phyloP scores from a whole-genome alignment of 2,797 vertebrate genomes.

The Margarornis squamiger region DNA sequence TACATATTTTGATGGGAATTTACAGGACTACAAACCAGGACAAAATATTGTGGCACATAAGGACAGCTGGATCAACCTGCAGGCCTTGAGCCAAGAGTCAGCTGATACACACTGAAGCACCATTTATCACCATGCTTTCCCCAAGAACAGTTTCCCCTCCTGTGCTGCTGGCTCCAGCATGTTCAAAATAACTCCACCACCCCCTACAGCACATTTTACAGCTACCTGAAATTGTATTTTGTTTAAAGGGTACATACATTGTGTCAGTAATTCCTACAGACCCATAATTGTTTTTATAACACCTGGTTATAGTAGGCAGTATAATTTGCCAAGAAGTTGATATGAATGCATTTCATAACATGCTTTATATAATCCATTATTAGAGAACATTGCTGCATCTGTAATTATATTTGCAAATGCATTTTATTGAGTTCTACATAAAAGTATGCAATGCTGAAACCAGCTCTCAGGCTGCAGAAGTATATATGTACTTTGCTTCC shows the following conservation, averaged over 20 bases:
- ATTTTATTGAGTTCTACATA: slow-evolving; percentile 64
- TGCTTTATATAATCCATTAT: slow-evolving; percentile 65
- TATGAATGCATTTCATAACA: slow-evolving; percentile 61
- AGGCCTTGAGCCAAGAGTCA: neutral
- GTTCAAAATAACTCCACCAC: neutral
- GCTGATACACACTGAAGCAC: fast-evolving
- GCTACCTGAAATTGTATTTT: neutral
- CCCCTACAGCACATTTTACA: neutral
- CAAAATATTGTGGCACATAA: neutral
- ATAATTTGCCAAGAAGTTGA: slow-evolving; percentile 33
- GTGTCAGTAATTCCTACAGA: neutral
- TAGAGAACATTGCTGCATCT: slow-evolving; percentile 61
- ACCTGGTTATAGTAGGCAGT: slow-evolving; percentile 16
- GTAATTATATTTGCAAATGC: slow-evolving; percentile 69
- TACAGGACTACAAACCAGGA: neutral
- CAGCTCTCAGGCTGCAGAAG: neutral
- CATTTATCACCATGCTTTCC: neutral
- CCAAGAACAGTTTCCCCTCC: neutral
- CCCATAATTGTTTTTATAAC: slow-evolving; percentile 42
- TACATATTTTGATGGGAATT: neutral
- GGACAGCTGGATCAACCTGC: neutral
- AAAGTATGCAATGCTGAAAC: neutral
- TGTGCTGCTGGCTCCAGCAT: neutral
- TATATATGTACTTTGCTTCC: neutral
- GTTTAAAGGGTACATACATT: neutral